Conservation (phyloP, 2,888 invertebrate species). For the Epirrita christyi region DNA sequence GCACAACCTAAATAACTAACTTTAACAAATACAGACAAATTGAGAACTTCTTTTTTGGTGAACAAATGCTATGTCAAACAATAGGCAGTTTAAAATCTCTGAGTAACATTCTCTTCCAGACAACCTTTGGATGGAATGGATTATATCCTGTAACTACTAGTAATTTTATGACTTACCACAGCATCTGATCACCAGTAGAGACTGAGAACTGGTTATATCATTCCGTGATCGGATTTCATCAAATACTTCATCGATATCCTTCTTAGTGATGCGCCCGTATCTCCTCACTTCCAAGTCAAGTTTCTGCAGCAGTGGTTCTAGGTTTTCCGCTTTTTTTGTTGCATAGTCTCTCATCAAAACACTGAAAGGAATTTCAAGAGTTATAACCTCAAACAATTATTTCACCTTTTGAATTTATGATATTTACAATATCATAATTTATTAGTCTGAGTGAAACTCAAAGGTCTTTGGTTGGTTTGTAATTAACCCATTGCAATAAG, state of each 20-base stretch:
- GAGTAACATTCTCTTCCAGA: no score
- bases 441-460: no score
- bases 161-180: constrained; percentile 84
- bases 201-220: constrained; percentile 91
- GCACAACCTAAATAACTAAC: no score
- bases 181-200: constrained; percentile 91
- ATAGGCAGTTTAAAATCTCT: no score
- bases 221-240: constrained; percentile 88
- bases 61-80: no score
- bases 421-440: no score
- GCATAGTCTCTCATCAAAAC: constrained; percentile 83
- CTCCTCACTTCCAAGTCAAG: constrained; percentile 89
- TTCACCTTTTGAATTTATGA: no score
- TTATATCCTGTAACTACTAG: background rate
- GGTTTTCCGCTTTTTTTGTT: constrained; percentile 83
- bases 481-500: no score
- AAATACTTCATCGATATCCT: constrained; percentile 91
- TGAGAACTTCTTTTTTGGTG: no score
- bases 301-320: constrained; percentile 87
- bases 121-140: no score
- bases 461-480: no score
- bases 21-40: no score
- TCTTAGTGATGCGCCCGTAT: constrained; percentile 89
- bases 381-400: background rate
- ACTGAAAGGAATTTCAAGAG: constrained; percentile 59